Conservation (phyloP, 1,140 invertebrate genomes). For the Hyles vespertilio region DNA sequence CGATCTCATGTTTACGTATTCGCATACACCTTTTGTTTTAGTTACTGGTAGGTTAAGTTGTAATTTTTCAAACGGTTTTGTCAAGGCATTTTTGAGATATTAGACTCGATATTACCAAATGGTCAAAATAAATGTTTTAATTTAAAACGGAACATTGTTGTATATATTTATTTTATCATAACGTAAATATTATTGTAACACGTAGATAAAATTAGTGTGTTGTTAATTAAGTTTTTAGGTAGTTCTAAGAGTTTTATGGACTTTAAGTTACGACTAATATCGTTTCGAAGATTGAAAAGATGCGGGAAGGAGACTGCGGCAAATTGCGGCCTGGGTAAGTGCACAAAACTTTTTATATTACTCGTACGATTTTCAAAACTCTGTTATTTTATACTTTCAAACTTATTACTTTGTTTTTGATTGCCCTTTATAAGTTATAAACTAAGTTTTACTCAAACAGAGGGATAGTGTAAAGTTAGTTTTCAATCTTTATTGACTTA, state of each 20-base stretch:
- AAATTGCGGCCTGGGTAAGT: too few relatives aligned
- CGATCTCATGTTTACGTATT: constrained; percentile 31
- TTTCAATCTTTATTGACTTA: too few relatives aligned
- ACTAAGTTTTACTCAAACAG: too few relatives aligned
- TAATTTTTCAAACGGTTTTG: constrained; percentile 38
- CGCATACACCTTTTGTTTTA: constrained; percentile 19
- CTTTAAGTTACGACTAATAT: constrained; percentile 12
- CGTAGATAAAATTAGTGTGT: not conserved
- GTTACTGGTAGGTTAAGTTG: constrained; percentile 10
- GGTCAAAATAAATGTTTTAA: too few relatives aligned
- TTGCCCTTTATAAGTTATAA: too few relatives aligned
- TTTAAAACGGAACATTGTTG: constrained; percentile 3
- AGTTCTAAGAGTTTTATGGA: constrained; percentile 17
- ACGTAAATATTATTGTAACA: not conserved
- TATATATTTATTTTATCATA: not conserved
- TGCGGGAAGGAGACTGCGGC: too few relatives aligned
- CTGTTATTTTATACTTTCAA: too few relatives aligned
- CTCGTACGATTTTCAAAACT: too few relatives aligned
- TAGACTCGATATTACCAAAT: not conserved
- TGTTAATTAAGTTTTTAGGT: constrained; percentile 8
- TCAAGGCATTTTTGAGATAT: constrained; percentile 40
- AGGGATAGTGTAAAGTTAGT: too few relatives aligned
- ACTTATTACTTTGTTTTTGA: too few relatives aligned
- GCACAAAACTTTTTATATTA: too few relatives aligned
- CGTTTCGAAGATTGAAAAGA: constrained; percentile 4